Evolutionary conservation across 35 echinoderm and acorn worm genomes (phyloP).

Genomic region (Stichopus chloronotus): DNA sequence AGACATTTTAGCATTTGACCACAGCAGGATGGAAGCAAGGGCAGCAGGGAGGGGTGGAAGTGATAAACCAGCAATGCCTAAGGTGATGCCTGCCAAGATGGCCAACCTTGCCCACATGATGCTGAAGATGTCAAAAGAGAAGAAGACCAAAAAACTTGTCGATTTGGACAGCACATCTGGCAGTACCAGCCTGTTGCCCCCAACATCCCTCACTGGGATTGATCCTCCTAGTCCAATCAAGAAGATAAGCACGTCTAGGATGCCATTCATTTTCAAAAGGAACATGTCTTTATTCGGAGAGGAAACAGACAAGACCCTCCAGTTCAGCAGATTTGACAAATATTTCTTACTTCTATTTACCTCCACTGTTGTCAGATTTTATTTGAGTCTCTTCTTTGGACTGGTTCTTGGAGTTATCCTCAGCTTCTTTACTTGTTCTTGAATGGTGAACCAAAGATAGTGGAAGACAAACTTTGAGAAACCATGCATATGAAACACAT

Average conservation of each 20-base stretch:
- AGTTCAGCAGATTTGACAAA: slow-evolving; percentile 55
- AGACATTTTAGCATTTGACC: slow-evolving; percentile 76
- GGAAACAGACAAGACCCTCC: neutral
- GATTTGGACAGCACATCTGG: neutral
- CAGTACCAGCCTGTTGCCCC: neutral
- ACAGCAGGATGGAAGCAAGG: neutral
- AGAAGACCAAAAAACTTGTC: slow-evolving; percentile 18
- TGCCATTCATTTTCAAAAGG: neutral
- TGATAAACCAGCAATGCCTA: neutral
- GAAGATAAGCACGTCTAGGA: neutral
- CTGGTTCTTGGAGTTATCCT: slow-evolving; percentile 56
- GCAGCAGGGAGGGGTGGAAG: neutral
- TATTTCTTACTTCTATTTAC: slow-evolving; percentile 49
- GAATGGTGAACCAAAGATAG: neutral
- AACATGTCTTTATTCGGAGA: neutral
- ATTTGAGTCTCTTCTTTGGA: slow-evolving; percentile 68
- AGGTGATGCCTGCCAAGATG: slow-evolving; percentile 65
- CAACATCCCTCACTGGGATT: neutral
- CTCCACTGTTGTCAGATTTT: slow-evolving; percentile 44
- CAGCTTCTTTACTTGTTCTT: neutral
- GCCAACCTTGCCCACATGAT: slow-evolving; percentile 78
- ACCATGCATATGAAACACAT: no score
- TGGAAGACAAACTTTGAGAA: neutral
- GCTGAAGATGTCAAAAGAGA: slow-evolving; percentile 74
- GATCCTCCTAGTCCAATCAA: slow-evolving; percentile 49